Conservation (phyloP, 2,888 invertebrate genomes). For the Entomobrya proxima region DNA sequence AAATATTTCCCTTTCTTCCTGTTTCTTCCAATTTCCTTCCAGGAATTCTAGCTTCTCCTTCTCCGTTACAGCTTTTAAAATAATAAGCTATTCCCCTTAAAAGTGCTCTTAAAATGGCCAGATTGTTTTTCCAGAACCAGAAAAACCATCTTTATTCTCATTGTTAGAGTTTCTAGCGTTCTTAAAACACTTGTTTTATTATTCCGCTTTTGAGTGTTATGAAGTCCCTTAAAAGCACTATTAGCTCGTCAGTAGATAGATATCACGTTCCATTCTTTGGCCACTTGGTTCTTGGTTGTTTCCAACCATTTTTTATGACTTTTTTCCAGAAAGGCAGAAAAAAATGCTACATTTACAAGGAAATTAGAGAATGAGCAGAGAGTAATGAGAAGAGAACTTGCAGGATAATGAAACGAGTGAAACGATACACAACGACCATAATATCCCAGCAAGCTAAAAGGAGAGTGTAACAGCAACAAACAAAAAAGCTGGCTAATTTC, state of each 20-base stretch:
- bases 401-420: neutral
- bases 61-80: neutral
- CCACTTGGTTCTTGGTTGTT: no score
- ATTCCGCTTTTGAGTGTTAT: no score
- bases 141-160: neutral
- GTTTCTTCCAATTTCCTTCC: neutral
- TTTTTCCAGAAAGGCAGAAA: no score
- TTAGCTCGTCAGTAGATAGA: neutral
- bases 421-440: no score
- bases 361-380: neutral
- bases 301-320: no score
- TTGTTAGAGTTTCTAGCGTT: neutral
- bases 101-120: no score
- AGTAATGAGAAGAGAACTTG: no score
- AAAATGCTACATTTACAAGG: no score
- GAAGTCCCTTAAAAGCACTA: neutral
- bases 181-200: conserved; percentile 23
- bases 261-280: neutral
- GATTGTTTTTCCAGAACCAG: no score
- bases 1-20: neutral
- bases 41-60: neutral
- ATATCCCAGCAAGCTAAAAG: no score
- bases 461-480: no score
- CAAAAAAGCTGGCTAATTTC: conserved; percentile 37
- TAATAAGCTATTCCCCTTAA: no score